These are phyloP conservation scores for Eupithecia inturbata DNA, from an alignment of 2,888 invertebrate species.

Conservation along the genomic window DNA sequence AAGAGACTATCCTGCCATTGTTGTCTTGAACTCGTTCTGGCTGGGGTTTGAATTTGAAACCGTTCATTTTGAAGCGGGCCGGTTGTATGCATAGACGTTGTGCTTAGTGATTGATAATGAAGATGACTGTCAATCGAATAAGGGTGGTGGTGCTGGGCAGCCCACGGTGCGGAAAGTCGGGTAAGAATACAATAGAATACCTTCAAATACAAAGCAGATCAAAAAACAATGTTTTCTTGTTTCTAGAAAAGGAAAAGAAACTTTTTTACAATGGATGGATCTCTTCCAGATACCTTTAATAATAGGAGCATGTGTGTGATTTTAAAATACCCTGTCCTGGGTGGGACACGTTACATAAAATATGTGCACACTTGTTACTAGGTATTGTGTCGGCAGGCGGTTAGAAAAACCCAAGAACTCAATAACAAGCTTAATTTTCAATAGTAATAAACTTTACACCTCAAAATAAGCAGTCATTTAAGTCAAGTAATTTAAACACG, in stretches of 20 bases:
- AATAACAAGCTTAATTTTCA: conserved; percentile 12
- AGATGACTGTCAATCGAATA: conserved; percentile 91
- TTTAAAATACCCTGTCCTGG: neutral
- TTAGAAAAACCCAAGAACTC: neutral
- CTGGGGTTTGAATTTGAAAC: neutral
- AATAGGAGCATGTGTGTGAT: neutral
- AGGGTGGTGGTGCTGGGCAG: conserved; percentile 91
- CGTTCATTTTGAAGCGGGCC: conserved; percentile 1
- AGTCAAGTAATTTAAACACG: conserved; percentile 60
- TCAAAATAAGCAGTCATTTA: conserved; percentile 45
- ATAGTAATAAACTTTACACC: conserved; percentile 30
- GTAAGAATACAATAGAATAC: conserved; percentile 73
- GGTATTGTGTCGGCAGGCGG: neutral
- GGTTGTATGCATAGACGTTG: conserved; percentile 51
- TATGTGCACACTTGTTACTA: neutral
- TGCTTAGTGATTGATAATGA: conserved; percentile 63
- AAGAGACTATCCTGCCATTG: neutral
- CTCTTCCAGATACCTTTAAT: neutral
- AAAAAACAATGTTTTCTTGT: neutral
- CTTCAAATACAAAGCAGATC: neutral
- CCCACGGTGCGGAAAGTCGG: conserved; percentile 90
- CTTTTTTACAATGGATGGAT: too few relatives aligned
- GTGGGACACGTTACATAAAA: too few relatives aligned
- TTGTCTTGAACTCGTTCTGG: neutral
- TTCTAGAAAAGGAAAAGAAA: neutral